Evolutionary conservation across 2,888 invertebrate species (phyloP), one percentile per base, ranked within the genome.

Genomic region (Sinelater perroti): DNA sequence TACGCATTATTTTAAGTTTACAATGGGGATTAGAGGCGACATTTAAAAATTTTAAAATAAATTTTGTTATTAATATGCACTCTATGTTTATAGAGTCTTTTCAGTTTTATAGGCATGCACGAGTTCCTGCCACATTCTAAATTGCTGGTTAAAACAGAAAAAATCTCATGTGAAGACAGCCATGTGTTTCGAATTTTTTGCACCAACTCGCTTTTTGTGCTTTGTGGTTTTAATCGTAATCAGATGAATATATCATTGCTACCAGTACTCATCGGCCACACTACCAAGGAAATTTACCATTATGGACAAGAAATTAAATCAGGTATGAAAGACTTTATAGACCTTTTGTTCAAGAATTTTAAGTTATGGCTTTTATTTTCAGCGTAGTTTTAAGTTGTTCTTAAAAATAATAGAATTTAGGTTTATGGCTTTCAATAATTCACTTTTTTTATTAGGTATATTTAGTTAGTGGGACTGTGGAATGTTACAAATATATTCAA

Each of bases 251-350:
- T 63, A 0, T 71, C 72, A 1, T 30, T 73, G 2, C 51, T 77
- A 20, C 72, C 72, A 1, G 62, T 64, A 16, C 44, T 72, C 10
- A 61, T 67, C 53, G 70, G 66, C 13, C 70, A 72, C 35, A 65
- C 72, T n/a, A 3, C 77, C 77, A 7, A 75, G 74, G 31, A 91
- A 72, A 73, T 91, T 5, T 78, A 85, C 3, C 92, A 93, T 75
- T 92, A 84, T 70, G 86, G 80, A 0, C 92, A 93, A 76, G 80
- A 85, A 17, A 82, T 86, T 14, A 69, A 74, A 7, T 81, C 81
- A 36, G 73, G 75, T 67, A 8, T 11, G 18, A 18, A 18, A 38
- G 24, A 24, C 24, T n/a, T n/a, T n/a, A n/a, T n/a, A n/a, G n/a
- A n/a, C n/a, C n/a, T n/a, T n/a, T n/a, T n/a, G n/a, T n/a, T n/a